These are phyloP conservation scores for Hoplostethus mediterraneus DNA, from an alignment of 2,797 vertebrate species.

Conservation along the genomic window DNA sequence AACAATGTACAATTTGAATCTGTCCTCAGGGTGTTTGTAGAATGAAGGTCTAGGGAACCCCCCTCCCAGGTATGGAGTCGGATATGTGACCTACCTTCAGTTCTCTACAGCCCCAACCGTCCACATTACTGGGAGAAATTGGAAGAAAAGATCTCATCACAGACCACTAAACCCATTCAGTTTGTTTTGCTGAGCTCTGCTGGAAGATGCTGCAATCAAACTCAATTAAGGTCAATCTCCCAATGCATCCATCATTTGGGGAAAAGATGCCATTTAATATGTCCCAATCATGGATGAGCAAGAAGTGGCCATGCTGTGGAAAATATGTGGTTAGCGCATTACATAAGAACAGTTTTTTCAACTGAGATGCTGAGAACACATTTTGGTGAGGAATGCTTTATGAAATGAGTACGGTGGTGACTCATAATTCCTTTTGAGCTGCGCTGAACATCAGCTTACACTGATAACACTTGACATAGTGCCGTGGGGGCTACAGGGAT, in stretches of 20 bases:
- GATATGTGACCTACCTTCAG: constrained; percentile 26
- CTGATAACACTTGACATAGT: constrained; percentile 41
- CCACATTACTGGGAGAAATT: constrained; percentile 68
- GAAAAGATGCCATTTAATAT: constrained; percentile 38
- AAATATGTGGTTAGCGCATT: constrained; percentile 58
- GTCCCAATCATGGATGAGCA: constrained; percentile 34
- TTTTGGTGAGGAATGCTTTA: constrained; percentile 6
- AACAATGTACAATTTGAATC: neutral
- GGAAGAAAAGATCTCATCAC: constrained; percentile 70
- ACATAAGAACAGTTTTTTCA: constrained; percentile 39
- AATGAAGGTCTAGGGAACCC: constrained; percentile 17
- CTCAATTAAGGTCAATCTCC: constrained; percentile 77
- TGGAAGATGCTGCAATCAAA: constrained; percentile 72
- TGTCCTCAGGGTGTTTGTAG: neutral
- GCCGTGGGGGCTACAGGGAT: constrained; percentile 25
- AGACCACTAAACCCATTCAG: constrained; percentile 82
- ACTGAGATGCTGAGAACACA: constrained; percentile 11
- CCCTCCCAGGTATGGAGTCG: constrained; percentile 9
- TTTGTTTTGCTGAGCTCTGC: constrained; percentile 62
- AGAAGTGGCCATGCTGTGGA: constrained; percentile 33
- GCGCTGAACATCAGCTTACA: constrained; percentile 44
- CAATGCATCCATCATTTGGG: constrained; percentile 49
- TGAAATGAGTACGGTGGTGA: constrained; percentile 40
- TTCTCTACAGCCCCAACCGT: constrained; percentile 17
- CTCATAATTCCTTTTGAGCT: constrained; percentile 40